Percentiles rank a stretch among this genome's conserved stretches.
These are phyloP conservation scores for Octopus sinensis DNA, from an alignment of 1,140 invertebrate species.

Conservation along the genomic window DNA sequence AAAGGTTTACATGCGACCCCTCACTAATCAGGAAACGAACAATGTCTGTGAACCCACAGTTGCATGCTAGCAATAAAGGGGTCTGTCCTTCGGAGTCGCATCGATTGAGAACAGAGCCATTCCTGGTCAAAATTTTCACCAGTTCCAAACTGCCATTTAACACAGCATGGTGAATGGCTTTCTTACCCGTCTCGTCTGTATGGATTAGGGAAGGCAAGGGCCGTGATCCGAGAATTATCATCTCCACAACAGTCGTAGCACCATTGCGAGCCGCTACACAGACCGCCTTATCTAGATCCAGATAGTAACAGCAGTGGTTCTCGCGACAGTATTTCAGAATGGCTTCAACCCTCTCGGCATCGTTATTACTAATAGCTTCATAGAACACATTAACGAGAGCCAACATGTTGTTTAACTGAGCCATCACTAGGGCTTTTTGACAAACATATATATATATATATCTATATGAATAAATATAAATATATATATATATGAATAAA, in stretches of 20 bases:
- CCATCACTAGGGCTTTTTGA: too few species aligned
- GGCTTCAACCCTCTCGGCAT: neutral
- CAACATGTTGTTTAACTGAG: neutral
- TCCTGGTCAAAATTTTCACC: slow-evolving; percentile 4
- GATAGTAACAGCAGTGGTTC: neutral
- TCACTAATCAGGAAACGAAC: slow-evolving; percentile 18
- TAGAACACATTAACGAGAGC: neutral
- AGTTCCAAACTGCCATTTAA: slow-evolving; percentile 12
- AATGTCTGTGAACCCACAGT: slow-evolving; percentile 12
- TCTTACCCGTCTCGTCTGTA: slow-evolving; percentile 6
- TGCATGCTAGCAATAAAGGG: slow-evolving; percentile 19
- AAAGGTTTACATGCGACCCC: slow-evolving; percentile 19
- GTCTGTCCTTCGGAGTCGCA: slow-evolving; percentile 14
- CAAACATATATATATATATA: too few species aligned
- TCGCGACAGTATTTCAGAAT: neutral
- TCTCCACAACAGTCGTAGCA: neutral
- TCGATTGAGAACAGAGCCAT: slow-evolving; percentile 12
- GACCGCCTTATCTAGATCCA: slow-evolving; percentile 5
- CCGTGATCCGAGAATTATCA: neutral
- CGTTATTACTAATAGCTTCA: neutral
- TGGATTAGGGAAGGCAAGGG: neutral
- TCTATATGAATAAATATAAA: too few species aligned
- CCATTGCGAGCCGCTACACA: neutral
- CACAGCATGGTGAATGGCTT: slow-evolving; percentile 19
- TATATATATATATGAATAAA: too few species aligned